A percentile compares a stretch with the other conserved stretches of the same genome.
These are phyloP conservation scores for Gandaritis pyraliata DNA, from an alignment of 2,888 invertebrate genomes.

Conservation along the genomic window DNA sequence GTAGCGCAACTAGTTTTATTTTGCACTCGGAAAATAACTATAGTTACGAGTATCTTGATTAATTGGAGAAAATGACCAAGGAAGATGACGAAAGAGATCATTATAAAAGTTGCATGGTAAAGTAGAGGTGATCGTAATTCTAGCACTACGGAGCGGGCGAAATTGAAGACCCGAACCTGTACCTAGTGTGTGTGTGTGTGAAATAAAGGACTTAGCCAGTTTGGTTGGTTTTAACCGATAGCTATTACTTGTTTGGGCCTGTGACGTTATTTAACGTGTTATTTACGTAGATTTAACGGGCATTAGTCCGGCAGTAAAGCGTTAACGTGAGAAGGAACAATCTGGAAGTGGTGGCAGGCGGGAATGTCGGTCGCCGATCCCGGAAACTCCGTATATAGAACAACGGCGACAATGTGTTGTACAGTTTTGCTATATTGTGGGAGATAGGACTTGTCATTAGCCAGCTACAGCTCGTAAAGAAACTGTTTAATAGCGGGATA, in stretches of 20 bases:
- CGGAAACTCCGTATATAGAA: constrained; percentile 67
- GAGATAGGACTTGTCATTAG: neutral
- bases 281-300: constrained; percentile 23
- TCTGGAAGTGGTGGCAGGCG: constrained; percentile 40
- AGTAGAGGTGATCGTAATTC: too few species aligned
- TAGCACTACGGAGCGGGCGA: too few species aligned
- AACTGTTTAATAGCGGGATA: too few species aligned
- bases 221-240: too few species aligned
- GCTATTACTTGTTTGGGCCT: neutral
- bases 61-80: too few species aligned
- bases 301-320: constrained; percentile 20
- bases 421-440: neutral
- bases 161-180: too few species aligned
- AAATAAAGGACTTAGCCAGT: too few species aligned
- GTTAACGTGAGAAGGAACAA: constrained; percentile 37
- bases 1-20: constrained; percentile 10
- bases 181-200: too few species aligned
- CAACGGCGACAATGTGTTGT: constrained; percentile 39
- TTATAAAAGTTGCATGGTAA: too few species aligned
- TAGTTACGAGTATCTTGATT: too few species aligned
- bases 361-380: constrained; percentile 60
- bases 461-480: neutral
- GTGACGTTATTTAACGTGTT: constrained; percentile 16
- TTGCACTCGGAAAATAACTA: constrained; percentile 7
- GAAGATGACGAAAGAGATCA: neutral